Base-by-base conservation (phyloP, 1,140 invertebrate species). In the Heliconius hermathena region DNA sequence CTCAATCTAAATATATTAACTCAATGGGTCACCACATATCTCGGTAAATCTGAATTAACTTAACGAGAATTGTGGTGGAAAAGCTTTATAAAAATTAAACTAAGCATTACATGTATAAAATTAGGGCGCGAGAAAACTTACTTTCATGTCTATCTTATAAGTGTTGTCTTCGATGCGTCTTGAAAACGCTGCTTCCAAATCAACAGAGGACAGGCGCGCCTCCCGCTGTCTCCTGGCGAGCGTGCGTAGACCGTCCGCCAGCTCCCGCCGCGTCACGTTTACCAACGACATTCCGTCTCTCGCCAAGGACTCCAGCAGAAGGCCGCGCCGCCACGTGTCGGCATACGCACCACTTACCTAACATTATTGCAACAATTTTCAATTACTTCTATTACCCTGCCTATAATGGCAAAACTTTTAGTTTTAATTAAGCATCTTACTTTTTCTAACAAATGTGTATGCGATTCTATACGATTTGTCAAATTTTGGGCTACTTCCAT, bases 311-410 rank as follows among this genome's bases (percentile, higher is more conserved):
- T 96, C 95, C 26, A 95, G 83, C 6, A 92, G 81, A 54, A 95
- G 83, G 1, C 93, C 89, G n/a, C 92, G 92, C 52, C 95, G 92
- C 95, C 95, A 96, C 36, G 95, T 93, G 74, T 96, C 95, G 41
- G 95, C 92, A 84, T 95, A 96, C 83, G 96, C 95, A 79, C 95
- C 95, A 82, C 93, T 95, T 49, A 95, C 93, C 95, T 96, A 73
- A 81, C 75, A 77, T 71, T n/a, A 41, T 54, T 0, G 9, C 60
- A 38, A 72, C 33, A 72, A 78, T 66, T 29, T 73, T 54, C 18
- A 77, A 77, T 76, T 72, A 78, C 66, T 46, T 76, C 71, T 71
- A 75, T 38, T 54, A 36, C 41, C 13, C 36, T 22, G 54, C 33
- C 8, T 36, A 57, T 52, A 33, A 66, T 75, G 8, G 16, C 29